A percentile compares a stretch with the other conserved stretches of the same genome.
phyloP scores from a whole-genome alignment of 2,888 invertebrate genomes.

The Steromphala cineraria region DNA sequence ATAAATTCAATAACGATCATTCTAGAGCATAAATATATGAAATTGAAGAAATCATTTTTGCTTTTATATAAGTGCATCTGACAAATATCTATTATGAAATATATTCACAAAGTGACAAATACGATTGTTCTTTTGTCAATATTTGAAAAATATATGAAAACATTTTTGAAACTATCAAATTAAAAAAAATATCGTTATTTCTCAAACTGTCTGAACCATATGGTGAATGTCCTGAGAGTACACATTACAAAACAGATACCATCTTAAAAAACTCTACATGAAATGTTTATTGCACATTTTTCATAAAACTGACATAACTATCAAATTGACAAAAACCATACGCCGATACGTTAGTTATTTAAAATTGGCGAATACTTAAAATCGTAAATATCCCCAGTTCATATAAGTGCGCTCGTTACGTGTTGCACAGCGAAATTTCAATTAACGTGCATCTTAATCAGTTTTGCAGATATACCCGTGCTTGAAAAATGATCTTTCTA shows the following conservation, averaged over 20 bases:
- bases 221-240: no score
- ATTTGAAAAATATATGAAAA: background rate
- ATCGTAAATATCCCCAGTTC: background rate
- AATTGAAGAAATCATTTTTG: no score
- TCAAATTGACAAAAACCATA: no score
- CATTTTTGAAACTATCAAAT: background rate
- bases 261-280: no score
- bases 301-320: no score
- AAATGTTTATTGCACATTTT: no score
- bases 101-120: background rate
- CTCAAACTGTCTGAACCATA: no score
- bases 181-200: background rate
- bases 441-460: constrained; percentile 5
- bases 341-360: no score
- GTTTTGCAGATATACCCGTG: background rate
- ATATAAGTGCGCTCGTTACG: background rate
- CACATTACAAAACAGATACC: no score
- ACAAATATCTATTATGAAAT: background rate
- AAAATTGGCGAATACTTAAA: background rate
- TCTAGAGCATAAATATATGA: background rate
- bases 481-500: background rate
- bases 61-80: no score
- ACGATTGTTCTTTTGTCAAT: background rate
- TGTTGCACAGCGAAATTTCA: background rate
- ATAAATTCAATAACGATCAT: no score